phyloP scores from a whole-genome alignment of 2,113 vertebrate genomes.

The Solea senegalensis region DNA sequence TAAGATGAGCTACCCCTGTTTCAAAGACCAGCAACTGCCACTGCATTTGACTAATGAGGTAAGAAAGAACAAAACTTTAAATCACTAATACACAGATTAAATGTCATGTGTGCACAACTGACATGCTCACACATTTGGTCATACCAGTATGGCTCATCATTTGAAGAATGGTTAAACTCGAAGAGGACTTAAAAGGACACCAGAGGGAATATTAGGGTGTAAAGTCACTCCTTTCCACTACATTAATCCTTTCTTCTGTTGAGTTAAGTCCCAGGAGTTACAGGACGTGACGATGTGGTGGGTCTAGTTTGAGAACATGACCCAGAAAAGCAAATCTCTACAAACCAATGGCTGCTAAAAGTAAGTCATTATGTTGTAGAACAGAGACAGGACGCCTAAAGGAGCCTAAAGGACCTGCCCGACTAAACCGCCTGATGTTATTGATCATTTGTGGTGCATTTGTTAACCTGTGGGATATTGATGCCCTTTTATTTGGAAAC shows the following conservation, averaged over 20 bases:
- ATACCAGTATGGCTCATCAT: no score
- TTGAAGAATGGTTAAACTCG: no score
- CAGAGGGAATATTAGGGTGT: background rate
- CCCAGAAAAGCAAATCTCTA: conserved; percentile 19
- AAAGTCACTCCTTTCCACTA: conserved; percentile 1
- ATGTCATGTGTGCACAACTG: no score
- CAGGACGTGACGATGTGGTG: background rate
- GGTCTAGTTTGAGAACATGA: conserved; percentile 26
- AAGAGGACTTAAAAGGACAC: background rate
- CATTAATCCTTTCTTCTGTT: conserved; percentile 23
- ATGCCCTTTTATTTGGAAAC: background rate
- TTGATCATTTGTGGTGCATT: background rate
- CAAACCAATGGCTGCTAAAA: conserved; percentile 7
- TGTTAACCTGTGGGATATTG: background rate
- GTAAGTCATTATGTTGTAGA: conserved; percentile 22
- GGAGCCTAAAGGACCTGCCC: background rate
- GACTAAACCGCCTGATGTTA: background rate
- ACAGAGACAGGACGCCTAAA: background rate
- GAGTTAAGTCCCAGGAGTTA: conserved; percentile 13
- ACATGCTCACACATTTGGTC: no score
- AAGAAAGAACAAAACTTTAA: no score
- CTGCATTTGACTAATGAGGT: no score
- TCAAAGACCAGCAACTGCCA: no score
- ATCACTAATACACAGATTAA: no score
- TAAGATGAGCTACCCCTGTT: no score